Conservation (phyloP, 2,113 vertebrate genomes). For the Tetraodon nigroviridis region DNA sequence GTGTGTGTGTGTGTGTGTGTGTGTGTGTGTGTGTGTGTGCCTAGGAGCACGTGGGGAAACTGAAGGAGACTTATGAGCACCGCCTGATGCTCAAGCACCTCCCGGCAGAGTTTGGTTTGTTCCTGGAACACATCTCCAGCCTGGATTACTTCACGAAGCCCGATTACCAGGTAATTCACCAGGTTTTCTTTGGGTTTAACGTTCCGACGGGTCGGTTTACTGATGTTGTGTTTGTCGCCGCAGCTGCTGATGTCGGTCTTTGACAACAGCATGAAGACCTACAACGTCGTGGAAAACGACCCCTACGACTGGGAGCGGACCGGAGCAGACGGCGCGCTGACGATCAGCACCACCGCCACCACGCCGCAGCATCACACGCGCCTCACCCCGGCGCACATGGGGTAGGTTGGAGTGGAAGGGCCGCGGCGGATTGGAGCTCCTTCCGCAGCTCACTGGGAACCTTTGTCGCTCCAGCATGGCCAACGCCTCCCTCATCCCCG, state of each 20-base stretch:
- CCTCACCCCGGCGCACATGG: slow-evolving; percentile 91
- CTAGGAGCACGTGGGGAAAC: slow-evolving; percentile 96
- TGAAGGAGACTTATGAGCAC: slow-evolving; percentile 96
- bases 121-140: slow-evolving; percentile 90
- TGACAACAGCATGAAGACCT: slow-evolving; percentile 94
- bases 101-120: slow-evolving; percentile 87
- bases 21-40: slow-evolving; percentile 5
- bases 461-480: slow-evolving; percentile 81
- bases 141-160: slow-evolving; percentile 98
- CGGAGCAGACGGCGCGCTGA: slow-evolving; percentile 83
- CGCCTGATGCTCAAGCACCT: slow-evolving; percentile 96
- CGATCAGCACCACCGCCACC: slow-evolving; percentile 82
- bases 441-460: neutral
- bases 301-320: slow-evolving; percentile 97
- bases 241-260: slow-evolving; percentile 96
- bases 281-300: slow-evolving; percentile 92
- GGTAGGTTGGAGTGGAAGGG: slow-evolving; percentile 62
- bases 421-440: no score
- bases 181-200: neutral
- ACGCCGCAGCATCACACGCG: slow-evolving; percentile 94
- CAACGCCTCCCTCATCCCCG: slow-evolving; percentile 95
- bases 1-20: no score
- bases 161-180: slow-evolving; percentile 86
- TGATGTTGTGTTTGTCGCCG: slow-evolving; percentile 10
- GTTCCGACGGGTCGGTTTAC: neutral